These are phyloP conservation scores for Himalopsyche anomala DNA, from an alignment of 2,888 invertebrate species.

Conservation along the genomic window DNA sequence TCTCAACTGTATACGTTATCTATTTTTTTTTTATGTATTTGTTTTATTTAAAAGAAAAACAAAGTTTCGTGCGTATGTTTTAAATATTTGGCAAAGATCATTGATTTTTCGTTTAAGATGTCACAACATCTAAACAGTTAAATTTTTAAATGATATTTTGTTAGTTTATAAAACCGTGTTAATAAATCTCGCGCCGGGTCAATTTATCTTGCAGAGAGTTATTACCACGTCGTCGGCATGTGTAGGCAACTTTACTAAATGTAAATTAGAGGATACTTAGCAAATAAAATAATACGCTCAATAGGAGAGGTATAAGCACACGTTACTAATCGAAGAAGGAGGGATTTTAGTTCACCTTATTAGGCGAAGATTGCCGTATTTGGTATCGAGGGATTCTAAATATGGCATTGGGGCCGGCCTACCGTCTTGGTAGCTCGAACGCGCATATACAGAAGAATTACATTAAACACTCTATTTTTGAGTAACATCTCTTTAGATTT, in stretches of 20 bases:
- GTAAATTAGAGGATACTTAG: slow-evolving; percentile 62
- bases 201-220: neutral
- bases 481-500: slow-evolving; percentile 74
- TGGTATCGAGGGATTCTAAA: slow-evolving; percentile 88
- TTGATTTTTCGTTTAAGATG: too few species aligned
- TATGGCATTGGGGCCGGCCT: slow-evolving; percentile 86
- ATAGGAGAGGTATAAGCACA: slow-evolving; percentile 53
- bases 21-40: too few species aligned
- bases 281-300: slow-evolving; percentile 56
- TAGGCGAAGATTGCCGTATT: slow-evolving; percentile 89
- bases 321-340: slow-evolving; percentile 74
- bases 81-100: too few species aligned
- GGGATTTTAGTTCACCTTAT: slow-evolving; percentile 89
- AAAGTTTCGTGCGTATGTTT: too few species aligned
- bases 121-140: too few species aligned
- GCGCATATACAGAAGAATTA: slow-evolving; percentile 78
- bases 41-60: too few species aligned
- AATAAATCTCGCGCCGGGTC: slow-evolving; percentile 2
- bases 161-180: neutral
- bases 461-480: slow-evolving; percentile 78
- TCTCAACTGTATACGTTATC: too few species aligned
- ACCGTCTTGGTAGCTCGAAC: slow-evolving; percentile 73
- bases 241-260: slow-evolving; percentile 55
- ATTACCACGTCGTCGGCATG: slow-evolving; percentile 27
- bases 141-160: neutral